Percentiles rank a stretch among this genome's conserved stretches.
These are phyloP conservation scores for Rynchops niger DNA, from an alignment of 2,113 vertebrate species.

Conservation along the genomic window DNA sequence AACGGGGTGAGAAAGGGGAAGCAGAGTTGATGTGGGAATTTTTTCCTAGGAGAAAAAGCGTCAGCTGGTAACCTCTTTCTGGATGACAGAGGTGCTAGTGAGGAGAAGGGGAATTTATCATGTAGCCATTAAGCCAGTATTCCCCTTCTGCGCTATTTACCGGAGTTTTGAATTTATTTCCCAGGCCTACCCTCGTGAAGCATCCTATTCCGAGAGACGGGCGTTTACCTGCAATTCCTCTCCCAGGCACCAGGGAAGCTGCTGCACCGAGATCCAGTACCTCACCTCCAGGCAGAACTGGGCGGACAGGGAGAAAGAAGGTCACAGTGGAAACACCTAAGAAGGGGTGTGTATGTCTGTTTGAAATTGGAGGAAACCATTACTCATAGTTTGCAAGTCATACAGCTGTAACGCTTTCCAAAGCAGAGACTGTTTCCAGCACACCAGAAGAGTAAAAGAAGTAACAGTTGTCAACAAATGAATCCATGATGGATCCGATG, in stretches of 20 bases:
- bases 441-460: background rate
- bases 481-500: background rate
- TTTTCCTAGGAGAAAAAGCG: background rate
- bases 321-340: background rate
- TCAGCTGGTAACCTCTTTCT: background rate
- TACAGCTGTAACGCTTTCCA: slow-evolving; percentile 24
- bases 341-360: too few species aligned
- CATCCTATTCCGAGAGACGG: background rate
- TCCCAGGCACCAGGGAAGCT: background rate
- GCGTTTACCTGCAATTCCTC: background rate
- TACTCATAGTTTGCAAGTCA: background rate
- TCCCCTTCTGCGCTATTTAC: background rate
- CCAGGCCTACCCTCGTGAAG: background rate
- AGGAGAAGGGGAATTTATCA: background rate
- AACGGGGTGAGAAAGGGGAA: background rate
- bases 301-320: background rate
- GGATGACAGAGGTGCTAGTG: background rate
- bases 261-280: background rate
- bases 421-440: background rate
- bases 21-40: background rate
- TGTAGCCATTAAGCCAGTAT: background rate
- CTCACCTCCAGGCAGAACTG: background rate
- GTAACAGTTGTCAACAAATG: background rate
- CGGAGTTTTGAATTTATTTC: background rate
- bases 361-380: background rate